Evolutionary conservation across 2,113 vertebrate species (phyloP), one percentile per base, ranked within the genome.

Genomic region (Atractosteus spatula): DNA sequence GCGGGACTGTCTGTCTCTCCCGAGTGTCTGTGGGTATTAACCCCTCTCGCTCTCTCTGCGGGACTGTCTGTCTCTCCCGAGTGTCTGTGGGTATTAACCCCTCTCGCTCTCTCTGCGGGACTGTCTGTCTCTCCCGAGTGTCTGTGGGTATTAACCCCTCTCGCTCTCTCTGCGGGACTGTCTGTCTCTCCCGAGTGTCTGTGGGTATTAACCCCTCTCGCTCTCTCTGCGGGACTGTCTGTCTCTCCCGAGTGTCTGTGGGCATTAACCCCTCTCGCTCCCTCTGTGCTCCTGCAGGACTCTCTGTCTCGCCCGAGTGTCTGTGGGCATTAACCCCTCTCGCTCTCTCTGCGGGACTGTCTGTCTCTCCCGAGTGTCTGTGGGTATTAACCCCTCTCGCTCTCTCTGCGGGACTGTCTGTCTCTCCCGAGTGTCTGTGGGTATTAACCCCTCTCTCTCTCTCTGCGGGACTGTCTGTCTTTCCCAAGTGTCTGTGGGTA

Each of bases 171-270:
- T 45, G 2, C 41, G n/a, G 12, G 8, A 8, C 11, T 63, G 62
- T 65, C 59, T 75, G 55, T 69, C 8, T 42, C 17, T 54, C 13
- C 44, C n/a, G 0, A 7, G n/a, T 56, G 14, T 61, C 44, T 75
- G 12, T 72, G 47, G 63, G 0, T 66, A 8, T 56, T 41, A 3
- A 62, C 14, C 29, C 3, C 5, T 6, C n/a, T 17, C 6, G 41
- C 2, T 43, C 55, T 45, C 0, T 7, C 62, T 63, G 47, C 47
- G 8, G 47, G 47, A 8, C 8, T 51, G 4, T n/a, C 17, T 29
- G 17, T 29, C 17, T 29, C 17, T 29, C 17, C 17, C 17, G 17
- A 29, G 17, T 29, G 17, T 29, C 17, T 29, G 17, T 1, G 17
- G 17, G 17, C 1, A 29, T 29, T 29, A 29, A 29, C 17, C 17